Conservation (phyloP, 2,797 vertebrate genomes). For the Catamblyrhynchus diadema region DNA sequence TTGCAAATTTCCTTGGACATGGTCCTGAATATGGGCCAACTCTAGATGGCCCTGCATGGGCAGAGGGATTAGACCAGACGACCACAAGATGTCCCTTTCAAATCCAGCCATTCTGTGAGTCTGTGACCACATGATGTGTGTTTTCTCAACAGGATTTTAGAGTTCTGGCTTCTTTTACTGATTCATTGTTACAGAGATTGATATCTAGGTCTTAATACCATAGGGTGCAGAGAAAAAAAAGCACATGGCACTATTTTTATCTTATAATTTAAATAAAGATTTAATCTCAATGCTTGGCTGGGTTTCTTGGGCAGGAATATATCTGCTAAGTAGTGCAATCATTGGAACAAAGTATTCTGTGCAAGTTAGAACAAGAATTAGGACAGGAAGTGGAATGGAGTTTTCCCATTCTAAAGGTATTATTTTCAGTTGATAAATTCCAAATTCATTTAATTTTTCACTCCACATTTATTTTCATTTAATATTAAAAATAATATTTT, state of each 20-base stretch:
- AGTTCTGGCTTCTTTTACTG: not conserved
- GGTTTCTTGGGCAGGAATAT: not conserved
- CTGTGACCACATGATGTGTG: fast-evolving
- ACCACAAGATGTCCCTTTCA: not conserved
- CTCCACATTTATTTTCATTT: not conserved
- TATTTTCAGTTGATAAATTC: not conserved
- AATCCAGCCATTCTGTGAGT: not conserved
- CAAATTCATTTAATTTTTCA: not conserved
- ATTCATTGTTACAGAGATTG: not conserved
- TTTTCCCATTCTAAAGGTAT: conserved; percentile 14
- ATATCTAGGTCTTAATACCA: not conserved
- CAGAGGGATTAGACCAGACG: not conserved
- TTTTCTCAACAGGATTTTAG: not conserved
- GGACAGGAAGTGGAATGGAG: not conserved
- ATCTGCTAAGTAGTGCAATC: not conserved
- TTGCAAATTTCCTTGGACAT: not conserved
- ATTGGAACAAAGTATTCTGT: conserved; percentile 4
- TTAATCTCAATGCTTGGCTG: conserved; percentile 13
- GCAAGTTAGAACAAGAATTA: conserved; percentile 22
- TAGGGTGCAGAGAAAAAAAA: not conserved
- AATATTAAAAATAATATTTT: not conserved
- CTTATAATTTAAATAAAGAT: conserved; percentile 42
- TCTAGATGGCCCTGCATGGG: not conserved
- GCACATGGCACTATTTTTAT: conserved; percentile 26
- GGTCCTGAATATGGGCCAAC: not conserved